Evolutionary conservation across 2,888 invertebrate species (phyloP).

Genomic region (Ornithoptera priamus): DNA sequence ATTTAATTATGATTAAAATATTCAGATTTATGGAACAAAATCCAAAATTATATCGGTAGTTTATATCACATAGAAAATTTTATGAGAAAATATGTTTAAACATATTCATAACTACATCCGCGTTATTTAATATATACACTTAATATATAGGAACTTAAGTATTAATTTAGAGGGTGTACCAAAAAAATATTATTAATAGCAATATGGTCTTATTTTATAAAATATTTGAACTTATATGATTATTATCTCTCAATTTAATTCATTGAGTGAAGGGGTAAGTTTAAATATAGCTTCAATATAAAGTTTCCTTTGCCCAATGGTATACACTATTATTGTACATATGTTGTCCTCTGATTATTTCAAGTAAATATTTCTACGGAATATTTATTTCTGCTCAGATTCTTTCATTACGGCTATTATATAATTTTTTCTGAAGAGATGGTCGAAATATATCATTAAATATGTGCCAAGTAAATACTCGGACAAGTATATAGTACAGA

Average conservation of each 20-base stretch:
- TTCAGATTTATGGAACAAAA: not conserved
- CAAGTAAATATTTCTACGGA: not conserved
- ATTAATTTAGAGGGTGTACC: too few relatives aligned
- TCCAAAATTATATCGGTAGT: not conserved
- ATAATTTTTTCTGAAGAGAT: not conserved
- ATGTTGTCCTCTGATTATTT: not conserved
- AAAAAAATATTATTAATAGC: too few relatives aligned
- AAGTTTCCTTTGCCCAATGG: too few relatives aligned
- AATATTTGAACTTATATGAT: too few relatives aligned
- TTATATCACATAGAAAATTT: not conserved
- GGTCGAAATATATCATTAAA: not conserved
- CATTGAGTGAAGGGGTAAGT: too few relatives aligned
- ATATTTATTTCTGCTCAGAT: not conserved
- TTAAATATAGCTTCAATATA: too few relatives aligned
- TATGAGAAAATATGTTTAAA: not conserved
- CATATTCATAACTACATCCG: too few relatives aligned
- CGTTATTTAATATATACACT: not conserved
- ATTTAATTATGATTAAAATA: constrained; percentile 5
- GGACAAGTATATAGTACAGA: not conserved
- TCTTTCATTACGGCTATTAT: not conserved
- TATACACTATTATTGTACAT: too few relatives aligned
- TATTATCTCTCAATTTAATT: too few relatives aligned
- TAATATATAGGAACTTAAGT: not conserved
- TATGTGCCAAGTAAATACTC: not conserved
- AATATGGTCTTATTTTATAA: too few relatives aligned